phyloP scores from a whole-genome alignment of 2,113 vertebrate genomes.

The Gadus chalcogrammus region DNA sequence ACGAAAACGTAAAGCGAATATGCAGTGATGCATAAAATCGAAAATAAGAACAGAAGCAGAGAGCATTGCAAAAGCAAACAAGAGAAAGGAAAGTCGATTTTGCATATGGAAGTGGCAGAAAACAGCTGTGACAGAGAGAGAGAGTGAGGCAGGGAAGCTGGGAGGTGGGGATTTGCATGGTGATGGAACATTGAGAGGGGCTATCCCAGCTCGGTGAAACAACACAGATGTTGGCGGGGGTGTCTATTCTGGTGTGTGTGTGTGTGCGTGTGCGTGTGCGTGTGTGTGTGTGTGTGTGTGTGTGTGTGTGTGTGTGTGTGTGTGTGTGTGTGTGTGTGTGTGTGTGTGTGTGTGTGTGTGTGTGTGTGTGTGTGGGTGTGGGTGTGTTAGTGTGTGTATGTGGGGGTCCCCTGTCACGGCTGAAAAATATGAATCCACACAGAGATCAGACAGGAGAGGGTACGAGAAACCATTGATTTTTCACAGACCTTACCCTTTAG shows the following conservation, averaged over 20 bases:
- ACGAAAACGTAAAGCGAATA: slow-evolving; percentile 42
- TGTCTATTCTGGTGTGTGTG: neutral
- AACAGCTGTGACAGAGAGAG: neutral
- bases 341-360: no score
- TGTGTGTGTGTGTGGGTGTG: no score
- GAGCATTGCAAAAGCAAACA: no score
- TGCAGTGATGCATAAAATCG: slow-evolving; percentile 32
- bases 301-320: no score
- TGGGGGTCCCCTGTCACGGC: slow-evolving; percentile 7
- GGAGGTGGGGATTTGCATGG: neutral
- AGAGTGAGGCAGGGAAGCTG: no score
- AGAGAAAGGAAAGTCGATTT: slow-evolving; percentile 10
- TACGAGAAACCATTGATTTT: neutral
- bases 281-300: no score
- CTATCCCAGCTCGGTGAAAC: slow-evolving; percentile 11
- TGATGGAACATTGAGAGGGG: slow-evolving; percentile 17
- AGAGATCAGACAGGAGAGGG: neutral
- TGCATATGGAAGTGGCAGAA: slow-evolving; percentile 30
- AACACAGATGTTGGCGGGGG: neutral
- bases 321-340: no score
- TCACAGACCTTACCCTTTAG: slow-evolving; percentile 11
- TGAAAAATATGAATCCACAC: slow-evolving; percentile 6
- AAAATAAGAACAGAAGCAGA: slow-evolving; percentile 11
- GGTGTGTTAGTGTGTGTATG: no score
- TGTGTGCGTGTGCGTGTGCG: no score